Evolutionary conservation across 2,888 invertebrate species (phyloP).

Genomic region (Agrotis ipsilon): DNA sequence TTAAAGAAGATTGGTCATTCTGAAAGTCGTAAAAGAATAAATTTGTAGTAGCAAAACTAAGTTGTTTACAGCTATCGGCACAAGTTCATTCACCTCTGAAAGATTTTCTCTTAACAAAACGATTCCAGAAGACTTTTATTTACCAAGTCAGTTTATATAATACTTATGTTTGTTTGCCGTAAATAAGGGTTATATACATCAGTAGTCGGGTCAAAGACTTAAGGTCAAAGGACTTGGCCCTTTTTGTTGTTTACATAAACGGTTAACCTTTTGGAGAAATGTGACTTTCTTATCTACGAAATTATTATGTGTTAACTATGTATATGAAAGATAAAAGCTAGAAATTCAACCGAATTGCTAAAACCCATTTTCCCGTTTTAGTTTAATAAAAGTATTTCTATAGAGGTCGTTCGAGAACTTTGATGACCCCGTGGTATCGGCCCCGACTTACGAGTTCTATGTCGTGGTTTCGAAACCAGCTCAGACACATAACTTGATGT

Average conservation of each 20-base stretch:
- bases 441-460: too few relatives aligned
- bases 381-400: too few relatives aligned
- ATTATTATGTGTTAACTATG: too few relatives aligned
- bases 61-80: not conserved
- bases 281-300: not conserved
- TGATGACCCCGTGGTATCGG: too few relatives aligned
- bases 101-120: not conserved
- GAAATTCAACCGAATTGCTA: too few relatives aligned
- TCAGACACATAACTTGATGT: too few relatives aligned
- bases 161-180: constrained; percentile 13
- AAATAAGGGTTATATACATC: not conserved
- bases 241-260: constrained; percentile 21
- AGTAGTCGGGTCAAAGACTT: not conserved
- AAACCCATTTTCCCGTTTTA: too few relatives aligned
- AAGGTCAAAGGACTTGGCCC: not conserved
- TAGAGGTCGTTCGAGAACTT: too few relatives aligned
- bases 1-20: not conserved
- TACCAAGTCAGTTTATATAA: not conserved
- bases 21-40: not conserved
- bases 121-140: not conserved
- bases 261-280: not conserved
- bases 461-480: too few relatives aligned
- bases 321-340: too few relatives aligned
- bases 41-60: not conserved
- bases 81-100: constrained; percentile 8